phyloP scores from a whole-genome alignment of 1,140 invertebrate genomes.

The Euura saliciscinereae region DNA sequence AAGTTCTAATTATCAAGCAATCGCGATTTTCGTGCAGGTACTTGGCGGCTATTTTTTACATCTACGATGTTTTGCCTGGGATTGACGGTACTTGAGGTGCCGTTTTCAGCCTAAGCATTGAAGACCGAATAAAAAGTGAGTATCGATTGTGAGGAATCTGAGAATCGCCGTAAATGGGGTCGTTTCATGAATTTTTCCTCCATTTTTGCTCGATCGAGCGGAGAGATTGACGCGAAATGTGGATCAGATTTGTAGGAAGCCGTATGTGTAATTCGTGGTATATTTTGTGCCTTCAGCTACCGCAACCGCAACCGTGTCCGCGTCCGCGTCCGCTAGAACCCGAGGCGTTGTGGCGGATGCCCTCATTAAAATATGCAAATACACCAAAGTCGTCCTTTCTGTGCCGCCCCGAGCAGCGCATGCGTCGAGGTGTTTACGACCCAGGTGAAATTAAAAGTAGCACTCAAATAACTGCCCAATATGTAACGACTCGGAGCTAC shows the following conservation, averaged over 20 bases:
- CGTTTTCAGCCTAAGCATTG: too few relatives aligned
- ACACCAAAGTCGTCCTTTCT: constrained; percentile 41
- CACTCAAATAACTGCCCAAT: constrained; percentile 54
- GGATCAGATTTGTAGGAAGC: background rate
- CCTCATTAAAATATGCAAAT: constrained; percentile 62
- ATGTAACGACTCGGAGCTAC: constrained; percentile 20
- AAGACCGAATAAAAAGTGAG: too few relatives aligned
- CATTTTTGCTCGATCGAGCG: too few relatives aligned
- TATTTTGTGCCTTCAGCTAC: constrained; percentile 4
- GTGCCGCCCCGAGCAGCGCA: constrained; percentile 34
- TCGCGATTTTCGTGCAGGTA: too few relatives aligned
- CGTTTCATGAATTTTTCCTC: too few relatives aligned
- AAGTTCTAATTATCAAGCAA: too few relatives aligned
- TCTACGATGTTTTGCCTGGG: too few relatives aligned
- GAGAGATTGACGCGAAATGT: background rate
- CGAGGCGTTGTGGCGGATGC: constrained; percentile 38
- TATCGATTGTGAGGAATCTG: too few relatives aligned
- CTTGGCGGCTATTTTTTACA: too few relatives aligned
- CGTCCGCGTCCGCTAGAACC: background rate
- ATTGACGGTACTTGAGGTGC: too few relatives aligned
- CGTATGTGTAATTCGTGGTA: background rate
- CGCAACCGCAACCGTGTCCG: constrained; percentile 22
- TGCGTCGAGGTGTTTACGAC: constrained; percentile 58
- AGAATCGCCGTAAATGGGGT: too few relatives aligned
- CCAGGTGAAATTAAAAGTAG: constrained; percentile 58